Conservation (phyloP, 2,888 invertebrate species). For the Coremacera marginata region DNA sequence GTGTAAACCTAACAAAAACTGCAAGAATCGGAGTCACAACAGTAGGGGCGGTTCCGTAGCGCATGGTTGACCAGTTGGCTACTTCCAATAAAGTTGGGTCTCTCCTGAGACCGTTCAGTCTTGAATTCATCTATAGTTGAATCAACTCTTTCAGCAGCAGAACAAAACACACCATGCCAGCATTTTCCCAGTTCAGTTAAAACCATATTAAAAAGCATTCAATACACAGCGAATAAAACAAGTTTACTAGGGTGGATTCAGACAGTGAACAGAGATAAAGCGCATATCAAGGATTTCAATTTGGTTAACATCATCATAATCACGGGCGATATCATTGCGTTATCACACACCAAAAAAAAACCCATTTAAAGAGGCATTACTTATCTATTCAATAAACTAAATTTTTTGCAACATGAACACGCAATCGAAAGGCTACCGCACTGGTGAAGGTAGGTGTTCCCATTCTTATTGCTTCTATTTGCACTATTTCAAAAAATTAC, state of each 20-base stretch:
- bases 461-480: neutral
- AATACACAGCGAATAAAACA: conserved; percentile 6
- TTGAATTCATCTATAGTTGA: too few species aligned
- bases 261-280: neutral
- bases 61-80: too few species aligned
- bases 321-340: conserved; percentile 39
- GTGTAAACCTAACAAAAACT: too few species aligned
- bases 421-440: conserved; percentile 68
- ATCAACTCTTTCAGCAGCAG: neutral
- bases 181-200: conserved; percentile 41
- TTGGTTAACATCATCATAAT: conserved; percentile 43
- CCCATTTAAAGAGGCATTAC: conserved; percentile 4
- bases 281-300: too few species aligned
- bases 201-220: conserved; percentile 25
- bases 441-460: conserved; percentile 64
- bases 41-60: too few species aligned
- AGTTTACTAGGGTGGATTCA: conserved; percentile 18
- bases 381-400: conserved; percentile 9
- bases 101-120: too few species aligned
- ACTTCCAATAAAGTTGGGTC: too few species aligned
- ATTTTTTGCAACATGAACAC: conserved; percentile 63
- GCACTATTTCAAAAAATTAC: neutral
- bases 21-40: neutral
- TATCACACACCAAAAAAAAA: neutral
- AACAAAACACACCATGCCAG: conserved; percentile 30